Percentiles rank a stretch among this genome's conserved stretches.
phyloP scores from a whole-genome alignment of 2,797 vertebrate genomes.

The Crenichthys baileyi region DNA sequence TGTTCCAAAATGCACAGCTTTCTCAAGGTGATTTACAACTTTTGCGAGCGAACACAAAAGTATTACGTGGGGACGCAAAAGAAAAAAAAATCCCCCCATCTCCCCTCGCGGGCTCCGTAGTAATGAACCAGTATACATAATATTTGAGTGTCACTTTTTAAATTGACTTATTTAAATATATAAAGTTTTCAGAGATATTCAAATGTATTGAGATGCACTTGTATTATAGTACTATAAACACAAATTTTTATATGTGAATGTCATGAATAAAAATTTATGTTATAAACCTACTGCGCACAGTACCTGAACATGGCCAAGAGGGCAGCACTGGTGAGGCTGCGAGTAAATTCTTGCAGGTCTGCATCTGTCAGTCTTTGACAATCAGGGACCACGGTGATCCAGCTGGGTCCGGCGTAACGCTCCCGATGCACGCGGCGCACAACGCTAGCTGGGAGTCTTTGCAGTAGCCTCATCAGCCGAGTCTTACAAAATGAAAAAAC shows the following conservation, averaged over 20 bases:
- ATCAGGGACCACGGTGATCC: conserved; percentile 91
- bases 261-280: too few relatives aligned
- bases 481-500: conserved; percentile 71
- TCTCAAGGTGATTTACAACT: too few relatives aligned
- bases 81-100: too few relatives aligned
- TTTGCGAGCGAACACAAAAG: too few relatives aligned
- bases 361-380: conserved; percentile 89
- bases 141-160: neutral
- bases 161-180: too few relatives aligned
- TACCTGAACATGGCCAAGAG: conserved; percentile 95
- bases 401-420: conserved; percentile 87
- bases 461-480: conserved; percentile 95
- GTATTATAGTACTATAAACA: neutral
- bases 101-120: too few relatives aligned
- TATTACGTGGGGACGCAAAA: too few relatives aligned
- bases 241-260: neutral
- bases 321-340: conserved; percentile 91
- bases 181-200: neutral
- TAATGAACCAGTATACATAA: neutral
- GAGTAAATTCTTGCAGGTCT: conserved; percentile 92
- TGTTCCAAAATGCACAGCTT: too few relatives aligned
- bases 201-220: neutral
- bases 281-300: neutral
- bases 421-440: conserved; percentile 94
- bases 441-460: conserved; percentile 90